A percentile compares a stretch with the other conserved stretches of the same genome.
phyloP scores from a whole-genome alignment of 2,888 invertebrate genomes.

The Rhogogaster chlorosoma region DNA sequence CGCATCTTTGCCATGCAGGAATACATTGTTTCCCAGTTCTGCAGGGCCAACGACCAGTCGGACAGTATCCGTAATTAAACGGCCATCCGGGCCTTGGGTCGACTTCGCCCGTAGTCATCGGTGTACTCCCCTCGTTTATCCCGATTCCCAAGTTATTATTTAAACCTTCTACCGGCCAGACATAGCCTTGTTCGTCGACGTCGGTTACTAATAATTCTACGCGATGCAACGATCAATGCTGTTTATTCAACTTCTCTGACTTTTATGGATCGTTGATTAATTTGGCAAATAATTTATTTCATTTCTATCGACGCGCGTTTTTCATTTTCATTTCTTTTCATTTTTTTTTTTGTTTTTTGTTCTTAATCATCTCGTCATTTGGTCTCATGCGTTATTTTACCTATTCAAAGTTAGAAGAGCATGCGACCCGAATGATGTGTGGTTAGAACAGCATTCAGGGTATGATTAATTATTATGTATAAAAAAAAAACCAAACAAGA shows the following conservation, averaged over 20 bases:
- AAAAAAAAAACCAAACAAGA: too few relatives aligned
- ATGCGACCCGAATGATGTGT: neutral
- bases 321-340: neutral
- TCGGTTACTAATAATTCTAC: neutral
- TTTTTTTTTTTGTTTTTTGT: too few relatives aligned
- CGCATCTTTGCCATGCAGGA: constrained; percentile 79
- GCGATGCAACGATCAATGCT: constrained; percentile 6
- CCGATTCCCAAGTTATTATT: constrained; percentile 25
- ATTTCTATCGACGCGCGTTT: neutral
- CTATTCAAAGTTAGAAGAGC: neutral
- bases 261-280: neutral
- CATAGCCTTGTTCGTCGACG: constrained; percentile 12
- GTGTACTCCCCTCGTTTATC: neutral
- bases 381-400: constrained; percentile 2
- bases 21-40: constrained; percentile 76
- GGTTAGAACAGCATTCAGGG: neutral
- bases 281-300: neutral
- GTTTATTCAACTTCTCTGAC: neutral
- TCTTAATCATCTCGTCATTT: neutral
- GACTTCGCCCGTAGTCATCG: constrained; percentile 15
- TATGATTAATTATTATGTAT: neutral
- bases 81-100: constrained; percentile 30
- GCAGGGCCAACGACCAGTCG: constrained; percentile 48
- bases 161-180: constrained; percentile 4
- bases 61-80: constrained; percentile 33